Conservation (phyloP, 2,113 vertebrate species). For the Heterochromis multidens region DNA sequence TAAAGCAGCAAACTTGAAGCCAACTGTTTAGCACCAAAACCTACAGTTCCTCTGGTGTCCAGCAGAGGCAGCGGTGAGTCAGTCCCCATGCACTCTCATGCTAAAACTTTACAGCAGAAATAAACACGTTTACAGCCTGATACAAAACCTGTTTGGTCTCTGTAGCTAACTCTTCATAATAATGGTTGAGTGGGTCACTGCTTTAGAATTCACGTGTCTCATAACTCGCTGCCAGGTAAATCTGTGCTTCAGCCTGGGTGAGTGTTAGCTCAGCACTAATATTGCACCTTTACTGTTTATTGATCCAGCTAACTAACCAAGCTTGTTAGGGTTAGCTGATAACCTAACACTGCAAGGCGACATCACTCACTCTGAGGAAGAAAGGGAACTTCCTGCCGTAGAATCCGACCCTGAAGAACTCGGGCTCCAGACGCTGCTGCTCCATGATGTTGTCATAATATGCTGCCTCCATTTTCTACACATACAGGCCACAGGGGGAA, state of each 20-base stretch:
- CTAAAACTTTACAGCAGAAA: not conserved
- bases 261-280: no score
- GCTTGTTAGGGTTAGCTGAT: no score
- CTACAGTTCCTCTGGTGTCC: not conserved
- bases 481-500: not conserved
- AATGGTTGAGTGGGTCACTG: no score
- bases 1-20: not conserved
- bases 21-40: fast-evolving
- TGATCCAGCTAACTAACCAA: no score
- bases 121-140: not conserved
- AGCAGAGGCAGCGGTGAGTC: no score
- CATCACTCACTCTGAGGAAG: slow-evolving; percentile 88
- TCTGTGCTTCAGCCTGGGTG: no score
- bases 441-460: slow-evolving; percentile 99
- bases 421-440: slow-evolving; percentile 93
- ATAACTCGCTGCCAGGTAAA: no score
- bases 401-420: slow-evolving; percentile 97
- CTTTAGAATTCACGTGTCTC: not conserved
- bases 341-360: not conserved
- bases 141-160: no score
- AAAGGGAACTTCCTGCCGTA: slow-evolving; percentile 98
- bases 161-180: no score
- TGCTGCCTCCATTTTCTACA: slow-evolving; percentile 98
- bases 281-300: no score
- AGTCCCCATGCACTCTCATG: no score